These are phyloP conservation scores for Clepsis dumicolana DNA, from an alignment of 2,888 invertebrate species.

Conservation along the genomic window DNA sequence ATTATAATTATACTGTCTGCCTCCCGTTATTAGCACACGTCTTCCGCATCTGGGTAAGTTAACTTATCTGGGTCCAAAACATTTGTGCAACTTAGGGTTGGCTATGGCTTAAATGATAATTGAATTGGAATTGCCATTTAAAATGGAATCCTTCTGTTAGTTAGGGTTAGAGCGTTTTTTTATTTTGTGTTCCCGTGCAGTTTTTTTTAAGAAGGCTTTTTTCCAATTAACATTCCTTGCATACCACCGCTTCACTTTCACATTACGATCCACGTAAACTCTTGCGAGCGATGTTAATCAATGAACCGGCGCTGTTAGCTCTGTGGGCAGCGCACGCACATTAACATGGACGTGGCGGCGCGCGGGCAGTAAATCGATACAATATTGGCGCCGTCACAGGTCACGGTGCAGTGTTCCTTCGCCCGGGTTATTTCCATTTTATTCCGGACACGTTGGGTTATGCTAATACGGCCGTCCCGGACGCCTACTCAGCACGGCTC, in stretches of 20 bases:
- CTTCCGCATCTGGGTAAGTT: slow-evolving; percentile 39
- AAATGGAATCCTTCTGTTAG: neutral
- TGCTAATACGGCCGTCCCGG: slow-evolving; percentile 65
- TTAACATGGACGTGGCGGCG: slow-evolving; percentile 60
- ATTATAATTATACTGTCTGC: slow-evolving; percentile 75
- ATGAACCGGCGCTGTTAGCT: slow-evolving; percentile 25
- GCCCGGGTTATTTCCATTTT: slow-evolving; percentile 78
- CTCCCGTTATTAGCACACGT: slow-evolving; percentile 54
- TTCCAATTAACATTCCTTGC: too few relatives aligned
- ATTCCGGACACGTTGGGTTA: slow-evolving; percentile 83
- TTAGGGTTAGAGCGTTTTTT: neutral
- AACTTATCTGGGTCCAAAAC: slow-evolving; percentile 14
- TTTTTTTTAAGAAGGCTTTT: too few relatives aligned
- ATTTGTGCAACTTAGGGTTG: slow-evolving; percentile 15
- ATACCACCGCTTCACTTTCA: neutral
- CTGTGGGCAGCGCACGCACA: slow-evolving; percentile 48
- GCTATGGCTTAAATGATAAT: slow-evolving; percentile 17
- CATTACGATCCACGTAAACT: neutral
- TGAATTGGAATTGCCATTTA: slow-evolving; percentile 11
- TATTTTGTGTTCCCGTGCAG: neutral
- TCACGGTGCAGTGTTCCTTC: slow-evolving; percentile 48
- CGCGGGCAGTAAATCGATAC: slow-evolving; percentile 69
- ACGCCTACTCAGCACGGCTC: slow-evolving; percentile 49
- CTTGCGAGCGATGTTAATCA: slow-evolving; percentile 21
- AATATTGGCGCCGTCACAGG: slow-evolving; percentile 68